phyloP scores from a whole-genome alignment of 1,140 invertebrate genomes.

The Halyomorpha halys region DNA sequence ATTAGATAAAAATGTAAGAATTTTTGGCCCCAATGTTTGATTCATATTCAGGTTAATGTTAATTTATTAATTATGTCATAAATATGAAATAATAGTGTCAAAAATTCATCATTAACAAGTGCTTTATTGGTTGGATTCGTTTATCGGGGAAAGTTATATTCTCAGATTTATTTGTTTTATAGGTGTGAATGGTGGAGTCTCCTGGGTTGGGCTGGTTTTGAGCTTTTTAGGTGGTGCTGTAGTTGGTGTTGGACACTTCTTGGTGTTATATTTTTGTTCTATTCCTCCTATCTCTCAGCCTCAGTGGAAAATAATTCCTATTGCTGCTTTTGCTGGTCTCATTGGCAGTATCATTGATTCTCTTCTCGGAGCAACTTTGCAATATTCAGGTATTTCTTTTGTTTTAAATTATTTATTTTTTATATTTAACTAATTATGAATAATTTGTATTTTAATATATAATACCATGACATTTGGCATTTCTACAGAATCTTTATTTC shows the following conservation, averaged over 20 bases:
- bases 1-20: no score
- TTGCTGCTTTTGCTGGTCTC: slow-evolving; percentile 60
- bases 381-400: slow-evolving; percentile 61
- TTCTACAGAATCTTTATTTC: not conserved
- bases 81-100: no score
- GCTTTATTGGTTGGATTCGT: no score
- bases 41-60: no score
- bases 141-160: no score
- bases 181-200: slow-evolving; percentile 79
- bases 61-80: no score
- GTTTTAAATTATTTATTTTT: no score
- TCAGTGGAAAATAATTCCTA: slow-evolving; percentile 70
- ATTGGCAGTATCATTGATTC: slow-evolving; percentile 77
- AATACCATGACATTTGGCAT: not conserved
- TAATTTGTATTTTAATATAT: no score
- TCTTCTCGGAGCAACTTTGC: slow-evolving; percentile 68
- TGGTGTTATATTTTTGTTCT: slow-evolving; percentile 52
- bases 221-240: slow-evolving; percentile 63
- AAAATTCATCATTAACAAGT: no score
- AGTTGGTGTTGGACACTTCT: slow-evolving; percentile 63
- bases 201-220: slow-evolving; percentile 54
- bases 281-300: slow-evolving; percentile 51
- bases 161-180: slow-evolving; percentile 28
- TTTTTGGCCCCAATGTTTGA: no score
- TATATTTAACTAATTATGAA: no score